Evolutionary conservation across 2,113 vertebrate genomes (phyloP), one percentile per base, ranked within the genome.

Genomic region (Proterorhinus semilunaris): DNA sequence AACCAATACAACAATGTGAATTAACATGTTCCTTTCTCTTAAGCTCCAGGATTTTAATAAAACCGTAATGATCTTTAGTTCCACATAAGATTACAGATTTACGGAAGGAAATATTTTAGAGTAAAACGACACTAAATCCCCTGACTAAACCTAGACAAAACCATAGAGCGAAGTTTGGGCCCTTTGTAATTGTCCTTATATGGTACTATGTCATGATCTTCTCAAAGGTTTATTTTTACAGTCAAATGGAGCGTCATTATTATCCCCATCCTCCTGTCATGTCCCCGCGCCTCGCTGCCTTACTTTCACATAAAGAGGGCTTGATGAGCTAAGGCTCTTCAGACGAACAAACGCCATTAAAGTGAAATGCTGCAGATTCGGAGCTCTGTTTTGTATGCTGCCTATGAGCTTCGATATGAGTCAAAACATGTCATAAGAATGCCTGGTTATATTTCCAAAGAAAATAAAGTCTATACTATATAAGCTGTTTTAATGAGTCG

Each of bases 401-500:
- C 80, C 69, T 68, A 58, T 84, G 82, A 87, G 82, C 85, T 89
- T 77, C 76, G 69, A 79, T 71, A 69, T 81, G 54, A 69, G 77
- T 78, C 78, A 79, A 65, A 69, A 76, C 52, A 73, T 83, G 81
- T 89, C 78, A 86, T 88, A 89, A 78, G 76, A 87, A 90, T 84
- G 90, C 89, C 91, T 91, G 83, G 77, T 90, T 87, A 90, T 88
- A 87, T 65, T 87, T 90, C 84, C 84, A 87, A 91, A 91, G 83
- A 89, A 88, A 88, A 89, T 91, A 88, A 90, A 91, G 86, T 89
- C 87, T 91, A 92, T 84, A 55, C 53, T 55, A 79, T 90, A 83
- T 68, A 83, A 80, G 73, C 69, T 42, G 77, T 66, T 49, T 13
- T 54, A 65, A n/a, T 58, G 13, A 45, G 0, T 5, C 57, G 50